phyloP scores from a whole-genome alignment of 2,113 vertebrate species.

The Rhipidura dahli region DNA sequence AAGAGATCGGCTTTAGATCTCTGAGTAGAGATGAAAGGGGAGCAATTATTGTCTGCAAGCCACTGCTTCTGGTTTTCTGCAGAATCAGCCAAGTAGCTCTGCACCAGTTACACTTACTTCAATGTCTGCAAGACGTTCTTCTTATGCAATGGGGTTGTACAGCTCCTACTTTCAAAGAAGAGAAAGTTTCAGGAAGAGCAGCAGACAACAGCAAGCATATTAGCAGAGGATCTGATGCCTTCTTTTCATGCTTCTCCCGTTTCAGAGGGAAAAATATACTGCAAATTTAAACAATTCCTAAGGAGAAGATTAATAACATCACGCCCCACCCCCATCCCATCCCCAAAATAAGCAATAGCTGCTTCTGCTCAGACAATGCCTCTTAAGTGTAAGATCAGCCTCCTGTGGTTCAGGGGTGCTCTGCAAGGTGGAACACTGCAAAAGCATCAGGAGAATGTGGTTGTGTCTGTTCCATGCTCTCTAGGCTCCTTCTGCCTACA shows the following conservation, averaged over 20 bases:
- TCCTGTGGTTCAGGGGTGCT: not conserved
- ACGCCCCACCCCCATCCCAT: not conserved
- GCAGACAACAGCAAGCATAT: not conserved
- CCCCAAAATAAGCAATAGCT: not conserved
- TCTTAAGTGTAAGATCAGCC: not conserved
- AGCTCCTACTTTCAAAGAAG: not conserved
- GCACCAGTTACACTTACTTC: not conserved
- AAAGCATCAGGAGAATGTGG: not conserved
- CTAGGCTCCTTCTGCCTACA: not conserved
- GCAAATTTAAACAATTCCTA: not conserved
- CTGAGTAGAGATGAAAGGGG: constrained; percentile 24
- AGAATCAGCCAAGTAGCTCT: not conserved
- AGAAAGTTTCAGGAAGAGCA: not conserved
- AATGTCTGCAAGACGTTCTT: not conserved
- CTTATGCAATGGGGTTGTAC: not conserved
- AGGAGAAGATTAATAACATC: not conserved
- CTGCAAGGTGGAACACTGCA: not conserved
- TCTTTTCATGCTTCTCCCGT: not conserved
- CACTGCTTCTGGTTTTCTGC: not conserved
- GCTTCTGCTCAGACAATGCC: not conserved
- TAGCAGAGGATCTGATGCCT: not conserved
- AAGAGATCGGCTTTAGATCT: constrained; percentile 1
- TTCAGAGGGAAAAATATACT: not conserved
- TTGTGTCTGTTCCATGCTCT: not conserved
- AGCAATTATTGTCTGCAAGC: constrained; percentile 18